A percentile compares a stretch with the other conserved stretches of the same genome.
These are phyloP conservation scores for Crenuchus spilurus DNA, from an alignment of 2,797 vertebrate species.

Conservation along the genomic window DNA sequence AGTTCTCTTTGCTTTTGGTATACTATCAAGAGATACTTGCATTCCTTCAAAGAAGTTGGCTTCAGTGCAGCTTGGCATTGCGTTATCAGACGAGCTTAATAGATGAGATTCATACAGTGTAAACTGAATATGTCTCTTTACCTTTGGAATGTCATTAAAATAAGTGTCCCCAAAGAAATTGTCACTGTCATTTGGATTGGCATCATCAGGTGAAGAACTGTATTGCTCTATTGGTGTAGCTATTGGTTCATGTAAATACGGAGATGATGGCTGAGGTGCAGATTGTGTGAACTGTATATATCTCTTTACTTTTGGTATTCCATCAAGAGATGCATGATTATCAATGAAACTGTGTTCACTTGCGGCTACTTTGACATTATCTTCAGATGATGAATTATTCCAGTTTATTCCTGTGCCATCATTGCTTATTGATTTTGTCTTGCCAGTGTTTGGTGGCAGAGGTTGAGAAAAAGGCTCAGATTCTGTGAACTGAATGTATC, in stretches of 20 bases:
- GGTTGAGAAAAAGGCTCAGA: slow-evolving; percentile 14
- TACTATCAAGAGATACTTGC: slow-evolving; percentile 3
- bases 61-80: neutral
- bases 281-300: slow-evolving; percentile 38
- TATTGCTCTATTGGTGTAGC: neutral
- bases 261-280: neutral
- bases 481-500: slow-evolving; percentile 32
- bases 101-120: neutral
- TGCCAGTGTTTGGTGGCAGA: neutral
- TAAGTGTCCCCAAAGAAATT: neutral
- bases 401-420: neutral
- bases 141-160: neutral
- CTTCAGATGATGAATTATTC: slow-evolving; percentile 1
- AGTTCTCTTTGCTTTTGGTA: slow-evolving; percentile 42
- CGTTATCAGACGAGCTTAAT: neutral
- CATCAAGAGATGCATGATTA: slow-evolving; percentile 1
- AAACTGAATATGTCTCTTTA: neutral
- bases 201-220: neutral
- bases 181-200: neutral
- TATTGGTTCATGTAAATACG: neutral
- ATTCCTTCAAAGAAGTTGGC: slow-evolving; percentile 17
- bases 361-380: slow-evolving; percentile 1
- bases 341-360: slow-evolving; percentile 10
- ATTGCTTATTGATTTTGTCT: slow-evolving; percentile 1
- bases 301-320: slow-evolving; percentile 41